Percentiles rank a stretch among this genome's conserved stretches.
Conservation (phyloP, 2,888 invertebrate species). For the Mycalesis mineus region DNA sequence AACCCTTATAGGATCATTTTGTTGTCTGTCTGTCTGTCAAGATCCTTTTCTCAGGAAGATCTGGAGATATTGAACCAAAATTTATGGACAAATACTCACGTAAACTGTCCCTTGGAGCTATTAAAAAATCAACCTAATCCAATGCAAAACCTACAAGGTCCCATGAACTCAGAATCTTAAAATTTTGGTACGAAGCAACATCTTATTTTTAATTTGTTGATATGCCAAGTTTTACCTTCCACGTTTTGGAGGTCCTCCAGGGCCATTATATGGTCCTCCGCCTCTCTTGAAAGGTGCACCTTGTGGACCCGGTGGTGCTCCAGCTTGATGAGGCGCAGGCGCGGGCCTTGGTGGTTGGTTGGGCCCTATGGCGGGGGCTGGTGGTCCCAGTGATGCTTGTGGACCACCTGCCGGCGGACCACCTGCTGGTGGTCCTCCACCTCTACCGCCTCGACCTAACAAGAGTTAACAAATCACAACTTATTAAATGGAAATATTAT, state of each 20-base stretch:
- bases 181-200: too few relatives aligned
- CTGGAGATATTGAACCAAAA: too few relatives aligned
- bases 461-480: background rate
- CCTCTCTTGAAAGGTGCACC: conserved; percentile 57
- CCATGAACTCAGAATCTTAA: too few relatives aligned
- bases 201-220: too few relatives aligned
- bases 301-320: conserved; percentile 32
- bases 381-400: conserved; percentile 30
- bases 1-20: too few relatives aligned
- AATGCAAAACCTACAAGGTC: too few relatives aligned
- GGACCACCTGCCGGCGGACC: conserved; percentile 29
- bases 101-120: too few relatives aligned
- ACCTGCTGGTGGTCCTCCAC: conserved; percentile 48
- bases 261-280: conserved; percentile 56
- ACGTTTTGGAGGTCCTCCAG: conserved; percentile 63
- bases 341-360: conserved; percentile 34
- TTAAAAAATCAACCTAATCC: too few relatives aligned
- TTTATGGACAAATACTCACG: too few relatives aligned
- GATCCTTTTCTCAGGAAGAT: too few relatives aligned
- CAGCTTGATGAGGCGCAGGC: conserved; percentile 39
- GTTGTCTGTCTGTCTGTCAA: too few relatives aligned
- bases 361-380: conserved; percentile 25
- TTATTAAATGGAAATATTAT: too few relatives aligned
- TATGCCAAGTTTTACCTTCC: conserved; percentile 45
- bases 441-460: conserved; percentile 44